Evolutionary conservation across 1,140 invertebrate genomes (phyloP).

Genomic region (Lucilia cuprina): DNA sequence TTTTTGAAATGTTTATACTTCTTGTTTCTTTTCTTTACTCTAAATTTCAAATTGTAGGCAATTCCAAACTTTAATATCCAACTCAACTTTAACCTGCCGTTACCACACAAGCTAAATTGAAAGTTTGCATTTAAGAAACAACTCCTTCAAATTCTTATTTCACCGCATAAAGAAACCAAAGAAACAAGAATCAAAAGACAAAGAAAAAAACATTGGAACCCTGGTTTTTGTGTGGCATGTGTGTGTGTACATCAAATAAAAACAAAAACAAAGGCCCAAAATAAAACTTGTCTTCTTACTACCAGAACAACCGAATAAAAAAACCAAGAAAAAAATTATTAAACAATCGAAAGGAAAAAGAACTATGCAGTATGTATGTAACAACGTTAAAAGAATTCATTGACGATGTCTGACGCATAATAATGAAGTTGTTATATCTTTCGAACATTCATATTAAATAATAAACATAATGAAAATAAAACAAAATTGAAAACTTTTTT

Average conservation of each 20-base stretch:
- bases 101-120: too few relatives aligned
- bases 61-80: too few relatives aligned
- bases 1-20: too few relatives aligned
- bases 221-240: background rate
- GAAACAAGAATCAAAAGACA: background rate
- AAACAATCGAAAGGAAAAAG: constrained; percentile 10
- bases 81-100: too few relatives aligned
- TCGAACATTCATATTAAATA: background rate
- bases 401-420: constrained; percentile 30
- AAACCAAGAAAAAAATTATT: background rate
- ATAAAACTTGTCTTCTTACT: background rate
- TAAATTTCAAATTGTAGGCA: too few relatives aligned
- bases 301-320: background rate
- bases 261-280: background rate
- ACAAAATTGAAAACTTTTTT: background rate
- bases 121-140: background rate
- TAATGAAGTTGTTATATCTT: constrained; percentile 26
- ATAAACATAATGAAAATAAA: background rate
- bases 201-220: background rate
- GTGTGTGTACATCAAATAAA: background rate
- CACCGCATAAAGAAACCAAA: background rate
- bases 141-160: background rate
- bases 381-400: constrained; percentile 8
- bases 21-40: too few relatives aligned
- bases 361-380: background rate